Base-by-base conservation (phyloP, 2,888 invertebrate species). In the Agrochola macilenta region DNA sequence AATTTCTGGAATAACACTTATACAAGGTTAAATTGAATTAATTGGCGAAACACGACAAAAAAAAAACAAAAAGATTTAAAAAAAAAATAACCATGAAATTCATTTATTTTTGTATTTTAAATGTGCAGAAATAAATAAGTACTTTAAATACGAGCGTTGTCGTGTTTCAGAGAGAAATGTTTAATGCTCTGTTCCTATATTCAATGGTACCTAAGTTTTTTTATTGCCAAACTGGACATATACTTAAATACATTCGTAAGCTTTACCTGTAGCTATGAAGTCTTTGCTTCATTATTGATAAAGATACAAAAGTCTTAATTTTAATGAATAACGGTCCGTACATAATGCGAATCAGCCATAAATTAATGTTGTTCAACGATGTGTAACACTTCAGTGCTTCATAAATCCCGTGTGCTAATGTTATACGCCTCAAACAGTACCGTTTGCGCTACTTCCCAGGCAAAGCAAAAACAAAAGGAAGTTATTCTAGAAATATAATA, bases 381-480 rank as follows among this genome's bases (percentile, higher is more conserved):
- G 75, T 75, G 60, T 69, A 69, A 80, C 61, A 74, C 61, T 79
- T 72, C 17, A 83, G 66, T 75, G 63, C 39, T 73, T 64, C 52
- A 61, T 70, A 68, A 81, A 84, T 73, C 63, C 52, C 23, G 26
- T 61, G n/a, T 61, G 57, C 52, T 74, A 74, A 75, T 74, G 69
- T 4, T 68, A 58, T 76, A 64, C 70, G 73, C 20, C 14, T 69
- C 79, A 72, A 60, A 82, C 69, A 72, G 71, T 87, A 87, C 85
- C 81, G 79, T 81, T 74, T 66, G 85, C 80, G 54, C 87, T 39
- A 85, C 71, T 87, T 87, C 87, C 60, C 87, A 87, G 65, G 73
- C 54, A 20, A 35, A 77, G 65, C 75, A 81, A 80, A 77, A 81
- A 80, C 78, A 78, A 87, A 83, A 80, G 78, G 78, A 81, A 76